Base-by-base conservation (phyloP, 2,888 invertebrate genomes). In the Sminthurides aquaticus region DNA sequence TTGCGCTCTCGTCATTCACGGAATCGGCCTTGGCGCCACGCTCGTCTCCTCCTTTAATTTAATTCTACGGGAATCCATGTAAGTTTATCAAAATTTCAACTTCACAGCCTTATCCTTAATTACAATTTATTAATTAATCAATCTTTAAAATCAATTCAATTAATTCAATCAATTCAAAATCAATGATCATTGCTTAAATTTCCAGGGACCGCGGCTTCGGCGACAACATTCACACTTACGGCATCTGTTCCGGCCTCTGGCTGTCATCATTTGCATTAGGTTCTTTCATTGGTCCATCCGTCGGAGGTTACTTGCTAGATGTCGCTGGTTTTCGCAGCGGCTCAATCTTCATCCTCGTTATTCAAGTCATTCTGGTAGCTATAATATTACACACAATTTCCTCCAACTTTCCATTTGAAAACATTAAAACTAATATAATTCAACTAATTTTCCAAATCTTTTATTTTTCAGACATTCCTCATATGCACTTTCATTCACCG, bases 1-100 rank as follows among this genome's bases (percentile, higher is more conserved):
- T n/a, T 43, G 83, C 1, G 89, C 89, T 0, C 79, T 92, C 60
- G 82, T 90, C 15, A 80, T 89, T 0, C 90, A 92, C 72, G 93
- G 92, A 0, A 76, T 91, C 15, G 91, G 91, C n/a, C 87, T 91
- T 78, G 87, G 90, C 22, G 89, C 90, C 25, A 87, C 90, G 73
- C 81, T 92, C 28, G 91, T 93, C 15, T 87, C 91, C 0, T 90
- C 90, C 3, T 93, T 93, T 78, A 86, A 90, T 3, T 90, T 90
- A 76, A 90, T 90, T 11, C 82, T 93, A 3, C 83, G 86, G 69
- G 88, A 88, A 2, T 85, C 89, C 8, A 84, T 91, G 90, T 91
- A 82, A 48, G 24, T 25, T 27, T 27, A 34, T 8, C 11, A 54
- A 20, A 11, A 54, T 11, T 11, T 15, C 8, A 20, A 22, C 11